A percentile compares a stretch with the other conserved stretches of the same genome.
These are phyloP conservation scores for Pipistrellus pipistrellus DNA, from an alignment of 2,797 vertebrate genomes.

Conservation along the genomic window DNA sequence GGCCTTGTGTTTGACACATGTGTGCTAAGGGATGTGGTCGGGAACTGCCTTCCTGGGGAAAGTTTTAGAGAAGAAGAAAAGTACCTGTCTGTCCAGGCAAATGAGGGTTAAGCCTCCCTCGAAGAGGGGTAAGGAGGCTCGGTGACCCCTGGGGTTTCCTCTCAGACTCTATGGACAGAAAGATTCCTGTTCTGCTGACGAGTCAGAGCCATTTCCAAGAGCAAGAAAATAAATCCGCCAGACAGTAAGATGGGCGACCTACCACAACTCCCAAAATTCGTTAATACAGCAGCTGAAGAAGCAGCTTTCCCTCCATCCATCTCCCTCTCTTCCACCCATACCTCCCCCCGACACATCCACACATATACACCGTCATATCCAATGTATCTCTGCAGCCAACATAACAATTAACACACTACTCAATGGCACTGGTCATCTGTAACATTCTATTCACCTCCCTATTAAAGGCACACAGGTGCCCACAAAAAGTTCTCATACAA, in stretches of 20 bases:
- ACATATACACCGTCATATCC: neutral
- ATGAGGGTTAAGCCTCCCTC: neutral
- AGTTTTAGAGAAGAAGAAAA: neutral
- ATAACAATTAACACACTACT: neutral
- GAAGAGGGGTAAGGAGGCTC: neutral
- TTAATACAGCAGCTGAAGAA: neutral
- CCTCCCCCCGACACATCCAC: neutral
- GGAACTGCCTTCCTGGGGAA: neutral
- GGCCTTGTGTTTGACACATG: no score
- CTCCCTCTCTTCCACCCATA: neutral
- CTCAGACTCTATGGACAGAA: neutral
- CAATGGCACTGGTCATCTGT: neutral
- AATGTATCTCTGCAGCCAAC: neutral
- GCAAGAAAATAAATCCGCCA: slow-evolving; percentile 42
- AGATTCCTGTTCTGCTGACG: neutral
- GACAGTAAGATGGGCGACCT: neutral
- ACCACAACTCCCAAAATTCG: neutral
- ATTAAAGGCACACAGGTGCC: neutral
- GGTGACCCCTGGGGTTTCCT: neutral
- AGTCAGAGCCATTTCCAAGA: slow-evolving; percentile 40
- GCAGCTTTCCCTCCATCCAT: neutral
- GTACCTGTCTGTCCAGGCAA: neutral
- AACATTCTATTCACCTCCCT: neutral
- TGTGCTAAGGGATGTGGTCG: neutral
- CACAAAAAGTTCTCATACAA: neutral